phyloP scores from a whole-genome alignment of 2,888 invertebrate genomes.

The Chalcosyrphus nemorum region DNA sequence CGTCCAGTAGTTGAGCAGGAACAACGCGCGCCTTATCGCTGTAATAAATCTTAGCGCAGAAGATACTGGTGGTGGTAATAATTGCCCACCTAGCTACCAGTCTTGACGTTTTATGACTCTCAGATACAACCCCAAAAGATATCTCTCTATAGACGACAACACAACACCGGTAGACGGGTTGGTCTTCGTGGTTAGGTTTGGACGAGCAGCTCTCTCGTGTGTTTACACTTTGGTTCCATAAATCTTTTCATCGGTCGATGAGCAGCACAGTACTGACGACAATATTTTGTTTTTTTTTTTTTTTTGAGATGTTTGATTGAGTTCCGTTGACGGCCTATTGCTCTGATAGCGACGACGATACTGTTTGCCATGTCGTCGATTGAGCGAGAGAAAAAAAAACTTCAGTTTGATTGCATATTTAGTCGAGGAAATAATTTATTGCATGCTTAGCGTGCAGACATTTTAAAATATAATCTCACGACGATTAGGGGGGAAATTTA shows the following conservation, averaged over 20 bases:
- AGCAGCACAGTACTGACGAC: constrained; percentile 2
- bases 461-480: constrained; percentile 48
- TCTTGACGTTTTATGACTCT: constrained; percentile 40
- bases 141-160: not conserved
- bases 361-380: constrained; percentile 23
- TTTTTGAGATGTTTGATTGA: constrained; percentile 42
- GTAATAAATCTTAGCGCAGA: constrained; percentile 39
- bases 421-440: constrained; percentile 37
- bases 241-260: constrained; percentile 42
- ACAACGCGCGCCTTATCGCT: constrained; percentile 36
- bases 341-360: constrained; percentile 22
- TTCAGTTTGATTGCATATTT: constrained; percentile 33
- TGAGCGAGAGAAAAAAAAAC: constrained; percentile 7
- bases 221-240: constrained; percentile 55
- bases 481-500: constrained; percentile 40
- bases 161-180: constrained; percentile 2
- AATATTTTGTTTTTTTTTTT: no score
- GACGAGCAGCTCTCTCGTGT: not conserved
- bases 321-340: constrained; percentile 36
- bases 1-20: constrained; percentile 7
- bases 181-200: not conserved
- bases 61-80: constrained; percentile 17
- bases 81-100: constrained; percentile 49
- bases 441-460: constrained; percentile 23
- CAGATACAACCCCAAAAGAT: not conserved